Evolutionary conservation across 1,140 invertebrate species (phyloP).

Genomic region (Drosophila rufa): DNA sequence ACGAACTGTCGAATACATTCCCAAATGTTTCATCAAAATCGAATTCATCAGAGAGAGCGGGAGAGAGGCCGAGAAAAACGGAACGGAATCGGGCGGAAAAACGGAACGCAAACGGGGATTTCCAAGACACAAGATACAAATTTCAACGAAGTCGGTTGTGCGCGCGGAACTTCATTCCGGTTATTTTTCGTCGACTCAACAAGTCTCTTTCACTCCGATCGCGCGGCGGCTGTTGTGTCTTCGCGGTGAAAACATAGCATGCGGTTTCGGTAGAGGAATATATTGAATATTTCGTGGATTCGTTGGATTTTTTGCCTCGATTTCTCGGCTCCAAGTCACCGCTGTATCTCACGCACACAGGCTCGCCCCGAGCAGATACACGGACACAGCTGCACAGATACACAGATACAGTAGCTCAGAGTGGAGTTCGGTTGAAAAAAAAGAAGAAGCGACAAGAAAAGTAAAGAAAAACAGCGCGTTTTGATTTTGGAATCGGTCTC

Average conservation of each 20-base stretch:
- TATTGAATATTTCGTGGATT: slow-evolving; percentile 11
- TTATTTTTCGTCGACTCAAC: slow-evolving; percentile 20
- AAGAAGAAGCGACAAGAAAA: background rate
- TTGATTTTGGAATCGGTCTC: slow-evolving; percentile 51
- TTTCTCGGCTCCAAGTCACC: slow-evolving; percentile 20
- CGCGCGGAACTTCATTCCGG: slow-evolving; percentile 9
- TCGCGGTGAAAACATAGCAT: slow-evolving; percentile 10
- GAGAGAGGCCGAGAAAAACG: too few species aligned
- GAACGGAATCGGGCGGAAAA: background rate
- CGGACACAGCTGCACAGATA: slow-evolving; percentile 37
- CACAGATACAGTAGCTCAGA: slow-evolving; percentile 51
- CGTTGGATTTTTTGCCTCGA: slow-evolving; percentile 17
- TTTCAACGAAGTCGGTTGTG: background rate
- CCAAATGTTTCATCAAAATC: too few species aligned
- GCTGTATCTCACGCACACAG: slow-evolving; percentile 27
- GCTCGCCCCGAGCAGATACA: slow-evolving; percentile 26
- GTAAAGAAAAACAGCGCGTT: slow-evolving; percentile 36
- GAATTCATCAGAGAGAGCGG: too few species aligned
- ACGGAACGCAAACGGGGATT: background rate
- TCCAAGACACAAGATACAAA: background rate
- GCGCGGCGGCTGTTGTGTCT: background rate
- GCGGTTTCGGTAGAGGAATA: background rate
- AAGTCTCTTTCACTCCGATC: slow-evolving; percentile 11
- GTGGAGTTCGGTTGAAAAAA: slow-evolving; percentile 43
- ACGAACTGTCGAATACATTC: too few species aligned